Evolutionary conservation across 1,140 invertebrate genomes (phyloP).

Genomic region (Vanessa atalanta): DNA sequence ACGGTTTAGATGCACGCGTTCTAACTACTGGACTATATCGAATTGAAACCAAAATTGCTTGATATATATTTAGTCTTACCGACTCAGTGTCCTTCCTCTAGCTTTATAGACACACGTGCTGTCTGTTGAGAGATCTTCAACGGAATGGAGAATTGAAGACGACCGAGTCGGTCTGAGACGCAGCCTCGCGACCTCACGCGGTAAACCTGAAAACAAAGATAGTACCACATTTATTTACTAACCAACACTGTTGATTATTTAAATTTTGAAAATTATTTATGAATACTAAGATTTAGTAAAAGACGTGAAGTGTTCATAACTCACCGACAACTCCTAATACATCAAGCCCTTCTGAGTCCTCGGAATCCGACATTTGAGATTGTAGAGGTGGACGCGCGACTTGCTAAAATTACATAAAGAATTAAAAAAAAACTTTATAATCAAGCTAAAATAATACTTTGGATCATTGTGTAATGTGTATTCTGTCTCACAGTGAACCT

Average conservation of each 20-base stretch:
- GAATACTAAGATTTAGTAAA: too few relatives aligned
- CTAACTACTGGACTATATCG: too few relatives aligned
- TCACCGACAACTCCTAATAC: constrained; percentile 71
- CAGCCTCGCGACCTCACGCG: constrained; percentile 58
- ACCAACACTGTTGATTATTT: too few relatives aligned
- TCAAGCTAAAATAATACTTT: neutral
- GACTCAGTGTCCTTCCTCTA: constrained; percentile 70
- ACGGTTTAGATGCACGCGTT: too few relatives aligned
- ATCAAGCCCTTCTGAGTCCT: constrained; percentile 69
- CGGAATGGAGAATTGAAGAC: constrained; percentile 86
- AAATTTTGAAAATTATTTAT: too few relatives aligned
- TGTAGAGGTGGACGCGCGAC: constrained; percentile 52
- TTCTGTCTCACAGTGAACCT: too few relatives aligned
- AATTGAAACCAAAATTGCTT: too few relatives aligned
- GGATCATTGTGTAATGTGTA: neutral
- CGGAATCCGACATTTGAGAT: constrained; percentile 64
- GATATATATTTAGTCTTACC: constrained; percentile 46
- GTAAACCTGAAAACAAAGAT: constrained; percentile 50
- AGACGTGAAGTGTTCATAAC: constrained; percentile 10
- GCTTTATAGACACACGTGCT: constrained; percentile 88
- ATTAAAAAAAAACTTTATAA: neutral
- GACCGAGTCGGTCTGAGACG: constrained; percentile 83
- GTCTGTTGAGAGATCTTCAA: constrained; percentile 87
- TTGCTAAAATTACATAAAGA: constrained; percentile 37
- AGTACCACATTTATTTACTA: neutral